Base-by-base conservation (phyloP, 1,140 invertebrate genomes). In the Sitophilus oryzae region DNA sequence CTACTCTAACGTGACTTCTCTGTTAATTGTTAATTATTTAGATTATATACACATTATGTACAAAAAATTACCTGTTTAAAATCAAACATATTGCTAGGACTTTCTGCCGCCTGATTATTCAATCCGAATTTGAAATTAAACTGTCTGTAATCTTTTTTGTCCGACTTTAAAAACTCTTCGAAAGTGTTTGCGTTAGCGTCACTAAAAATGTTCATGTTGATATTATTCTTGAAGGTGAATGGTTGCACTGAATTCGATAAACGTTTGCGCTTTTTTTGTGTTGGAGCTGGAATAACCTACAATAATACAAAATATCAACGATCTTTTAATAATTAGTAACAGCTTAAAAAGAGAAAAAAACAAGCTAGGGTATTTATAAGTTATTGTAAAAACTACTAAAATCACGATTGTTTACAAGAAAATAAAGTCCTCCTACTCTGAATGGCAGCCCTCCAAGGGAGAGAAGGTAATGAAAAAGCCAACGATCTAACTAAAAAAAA, bases 121-220 rank as follows among this genome's bases (percentile, higher is more conserved):
- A 10, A 36, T 11, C 36, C 35, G n/a, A 56, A 60, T n/a, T 58
- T 53, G 25, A 62, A 66, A 41, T 59, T 60, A 37, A 66, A 66
- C 0, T 18, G 22, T 38, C 56, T 56, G 10, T 52, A 52, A 57
- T 66, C 58, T n/a, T 58, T 60, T 21, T 67, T 46, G 2, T 61
- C 44, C 0, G 58, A 66, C 25, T 63, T 59, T 6, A 68, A 49
- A 44, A 63, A 65, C n/a, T 61, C 46, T n/a, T 66, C 49, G 44
- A 65, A 66, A 16, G 52, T 56, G 38, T 57, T 52, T 2, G 60
- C 62, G 52, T 67, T 67, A 21, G 55, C 50, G 48, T 67, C 67
- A 40, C 67, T 69, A 30, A 69, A 67, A 25, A 69, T 62, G 9
- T 61, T 59, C 22, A 65, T 52, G 40, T 69, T 60, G 37, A 67